Evolutionary conservation across 2,797 vertebrate species (phyloP).

Genomic region (Dromococcyx pavoninus): DNA sequence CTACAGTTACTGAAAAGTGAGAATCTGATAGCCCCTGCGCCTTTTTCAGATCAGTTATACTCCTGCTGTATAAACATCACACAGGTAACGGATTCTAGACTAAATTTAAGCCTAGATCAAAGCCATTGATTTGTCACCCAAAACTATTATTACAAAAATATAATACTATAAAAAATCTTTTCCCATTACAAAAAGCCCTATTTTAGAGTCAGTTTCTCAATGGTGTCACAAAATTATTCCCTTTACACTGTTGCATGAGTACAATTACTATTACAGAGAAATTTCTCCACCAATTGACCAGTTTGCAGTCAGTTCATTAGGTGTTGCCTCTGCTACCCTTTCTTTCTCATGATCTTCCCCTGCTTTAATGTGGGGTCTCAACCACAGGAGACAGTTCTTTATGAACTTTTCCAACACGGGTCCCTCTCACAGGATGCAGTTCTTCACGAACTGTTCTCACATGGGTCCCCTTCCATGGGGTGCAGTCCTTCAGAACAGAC

Average conservation of each 20-base stretch:
- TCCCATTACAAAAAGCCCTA: background rate
- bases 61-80: background rate
- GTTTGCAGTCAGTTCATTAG: background rate
- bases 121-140: background rate
- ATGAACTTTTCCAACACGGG: accelerated
- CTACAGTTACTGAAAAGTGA: background rate
- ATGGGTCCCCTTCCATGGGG: too few relatives aligned
- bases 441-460: background rate
- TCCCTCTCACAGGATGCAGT: background rate
- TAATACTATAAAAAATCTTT: background rate
- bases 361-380: background rate
- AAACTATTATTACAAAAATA: background rate
- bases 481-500: too few relatives aligned
- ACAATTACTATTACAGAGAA: background rate
- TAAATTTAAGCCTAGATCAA: background rate
- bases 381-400: background rate
- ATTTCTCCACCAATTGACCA: background rate
- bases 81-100: background rate
- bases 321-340: background rate
- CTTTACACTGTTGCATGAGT: background rate
- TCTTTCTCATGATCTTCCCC: background rate
- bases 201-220: background rate
- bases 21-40: background rate
- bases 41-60: background rate
- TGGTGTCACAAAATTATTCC: background rate